phyloP scores from a whole-genome alignment of 2,797 vertebrate genomes.

The Brotula barbata region DNA sequence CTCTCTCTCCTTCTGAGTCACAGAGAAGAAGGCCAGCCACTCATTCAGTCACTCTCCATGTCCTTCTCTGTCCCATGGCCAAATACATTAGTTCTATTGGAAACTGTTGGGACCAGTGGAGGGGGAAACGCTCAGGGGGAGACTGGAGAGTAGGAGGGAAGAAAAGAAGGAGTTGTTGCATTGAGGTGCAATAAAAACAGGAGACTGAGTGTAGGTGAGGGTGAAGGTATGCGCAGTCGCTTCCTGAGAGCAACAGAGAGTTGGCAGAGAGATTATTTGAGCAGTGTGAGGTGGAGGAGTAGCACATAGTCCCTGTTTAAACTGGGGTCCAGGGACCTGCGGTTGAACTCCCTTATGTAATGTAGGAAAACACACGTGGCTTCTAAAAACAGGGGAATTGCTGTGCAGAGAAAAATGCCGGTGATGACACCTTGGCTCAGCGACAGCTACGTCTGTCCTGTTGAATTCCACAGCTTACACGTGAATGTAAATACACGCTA shows the following conservation, averaged over 20 bases:
- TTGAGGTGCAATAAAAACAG: conserved; percentile 32
- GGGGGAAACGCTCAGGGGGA: conserved; percentile 46
- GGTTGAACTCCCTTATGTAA: conserved; percentile 65
- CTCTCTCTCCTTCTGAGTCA: conserved; percentile 11
- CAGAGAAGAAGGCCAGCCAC: conserved; percentile 25
- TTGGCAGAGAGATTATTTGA: conserved; percentile 26
- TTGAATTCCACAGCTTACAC: conserved; percentile 39
- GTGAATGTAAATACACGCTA: conserved; percentile 28
- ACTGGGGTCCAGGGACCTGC: conserved; percentile 51
- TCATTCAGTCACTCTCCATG: conserved; percentile 45
- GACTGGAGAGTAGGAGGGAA: conserved; percentile 3
- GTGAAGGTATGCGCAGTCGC: conserved; percentile 30
- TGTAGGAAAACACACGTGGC: conserved; percentile 66
- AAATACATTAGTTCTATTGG: conserved; percentile 58
- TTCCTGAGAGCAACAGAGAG: conserved; percentile 11
- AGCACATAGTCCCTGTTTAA: conserved; percentile 45
- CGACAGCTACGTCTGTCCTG: conserved; percentile 55
- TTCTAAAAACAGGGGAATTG: conserved; percentile 53
- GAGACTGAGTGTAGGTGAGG: conserved; percentile 15
- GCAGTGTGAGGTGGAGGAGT: conserved; percentile 14
- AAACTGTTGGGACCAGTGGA: conserved; percentile 55
- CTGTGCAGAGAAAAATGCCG: conserved; percentile 55
- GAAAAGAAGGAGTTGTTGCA: background rate
- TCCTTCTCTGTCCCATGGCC: conserved; percentile 55
- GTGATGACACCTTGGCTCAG: conserved; percentile 42